A percentile compares a stretch with the other conserved stretches of the same genome.
Evolutionary conservation across 2,797 vertebrate species (phyloP).

Genomic region (Pantherophis alleghaniensis): DNA sequence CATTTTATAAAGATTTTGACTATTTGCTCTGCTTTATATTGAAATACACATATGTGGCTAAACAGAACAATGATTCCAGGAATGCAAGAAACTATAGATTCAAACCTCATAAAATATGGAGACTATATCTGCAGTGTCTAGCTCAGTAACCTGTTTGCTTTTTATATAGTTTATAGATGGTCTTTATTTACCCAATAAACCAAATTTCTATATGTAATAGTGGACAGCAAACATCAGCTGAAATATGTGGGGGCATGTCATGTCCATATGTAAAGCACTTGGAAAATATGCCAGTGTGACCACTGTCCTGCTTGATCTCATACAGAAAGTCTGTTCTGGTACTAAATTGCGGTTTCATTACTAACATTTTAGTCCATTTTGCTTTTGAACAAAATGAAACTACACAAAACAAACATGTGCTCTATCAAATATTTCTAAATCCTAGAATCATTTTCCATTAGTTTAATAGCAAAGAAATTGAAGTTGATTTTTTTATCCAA

Average conservation of each 20-base stretch:
- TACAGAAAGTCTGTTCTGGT: constrained; percentile 40
- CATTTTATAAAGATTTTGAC: constrained; percentile 48
- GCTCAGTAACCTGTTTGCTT: constrained; percentile 58
- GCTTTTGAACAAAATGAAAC: constrained; percentile 27
- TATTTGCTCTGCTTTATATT: constrained; percentile 37
- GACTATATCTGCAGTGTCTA: constrained; percentile 60
- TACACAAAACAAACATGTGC: not conserved
- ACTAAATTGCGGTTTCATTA: constrained; percentile 41
- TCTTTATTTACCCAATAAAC: constrained; percentile 55
- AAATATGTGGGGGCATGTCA: constrained; percentile 71
- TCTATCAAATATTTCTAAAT: not conserved
- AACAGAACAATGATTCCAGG: not conserved
- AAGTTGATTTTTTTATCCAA: not conserved
- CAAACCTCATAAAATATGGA: constrained; percentile 64
- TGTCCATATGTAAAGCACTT: constrained; percentile 56
- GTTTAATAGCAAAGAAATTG: not conserved
- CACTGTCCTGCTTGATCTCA: constrained; percentile 54
- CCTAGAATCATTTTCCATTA: not conserved
- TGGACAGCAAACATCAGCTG: constrained; percentile 69
- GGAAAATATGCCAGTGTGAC: constrained; percentile 37
- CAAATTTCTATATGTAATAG: constrained; percentile 60
- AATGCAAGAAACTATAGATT: constrained; percentile 56
- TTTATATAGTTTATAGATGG: constrained; percentile 73
- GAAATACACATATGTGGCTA: not conserved
- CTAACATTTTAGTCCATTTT: constrained; percentile 45